Percentiles rank a stretch among this genome's conserved stretches.
These are phyloP conservation scores for Campoletis raptor DNA, from an alignment of 2,888 invertebrate species.

Conservation along the genomic window DNA sequence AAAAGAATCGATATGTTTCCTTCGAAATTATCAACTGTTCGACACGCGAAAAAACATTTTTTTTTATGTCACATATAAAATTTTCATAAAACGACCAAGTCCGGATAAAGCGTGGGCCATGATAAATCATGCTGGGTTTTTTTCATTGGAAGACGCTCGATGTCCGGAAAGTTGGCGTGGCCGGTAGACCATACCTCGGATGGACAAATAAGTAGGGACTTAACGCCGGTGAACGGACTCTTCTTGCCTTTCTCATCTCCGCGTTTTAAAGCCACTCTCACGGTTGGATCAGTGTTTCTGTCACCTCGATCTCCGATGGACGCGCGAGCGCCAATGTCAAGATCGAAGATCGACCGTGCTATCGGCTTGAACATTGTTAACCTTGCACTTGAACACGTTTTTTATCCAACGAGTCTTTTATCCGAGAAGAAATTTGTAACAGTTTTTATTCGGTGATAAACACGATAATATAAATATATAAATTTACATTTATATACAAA, in stretches of 20 bases:
- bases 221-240: conserved; percentile 76
- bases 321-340: conserved; percentile 72
- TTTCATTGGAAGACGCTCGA: background rate
- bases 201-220: conserved; percentile 79
- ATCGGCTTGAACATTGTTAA: conserved; percentile 27
- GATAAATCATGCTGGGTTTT: conserved; percentile 6
- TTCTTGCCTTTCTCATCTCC: conserved; percentile 78
- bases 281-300: conserved; percentile 78
- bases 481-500: conserved; percentile 19
- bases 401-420: conserved; percentile 7
- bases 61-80: background rate
- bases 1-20: background rate
- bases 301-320: conserved; percentile 81
- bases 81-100: background rate
- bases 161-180: conserved; percentile 37
- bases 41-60: background rate
- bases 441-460: conserved; percentile 15
- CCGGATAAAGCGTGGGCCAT: conserved; percentile 8
- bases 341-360: conserved; percentile 53
- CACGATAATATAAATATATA: background rate
- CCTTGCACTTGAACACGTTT: background rate
- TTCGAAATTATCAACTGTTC: background rate
- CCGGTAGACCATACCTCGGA: conserved; percentile 52
- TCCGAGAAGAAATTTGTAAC: conserved; percentile 20
- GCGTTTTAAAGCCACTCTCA: conserved; percentile 67